phyloP scores from a whole-genome alignment of 1,140 invertebrate species.

The Reticulitermes speratus region DNA sequence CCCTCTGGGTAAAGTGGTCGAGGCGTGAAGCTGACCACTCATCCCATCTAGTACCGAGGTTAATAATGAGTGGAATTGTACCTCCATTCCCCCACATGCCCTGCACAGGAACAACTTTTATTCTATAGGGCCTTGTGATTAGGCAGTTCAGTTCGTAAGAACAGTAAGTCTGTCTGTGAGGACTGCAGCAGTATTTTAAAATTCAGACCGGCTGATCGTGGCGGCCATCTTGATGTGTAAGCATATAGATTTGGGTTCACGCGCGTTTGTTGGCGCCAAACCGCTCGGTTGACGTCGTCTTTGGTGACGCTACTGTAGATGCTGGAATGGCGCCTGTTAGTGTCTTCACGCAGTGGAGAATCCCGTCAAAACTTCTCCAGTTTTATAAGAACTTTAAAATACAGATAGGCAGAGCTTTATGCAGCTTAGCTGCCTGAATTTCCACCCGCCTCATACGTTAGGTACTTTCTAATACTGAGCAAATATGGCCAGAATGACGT shows the following conservation, averaged over 20 bases:
- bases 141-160: neutral
- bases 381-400: neutral
- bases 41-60: no score
- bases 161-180: neutral
- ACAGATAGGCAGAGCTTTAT: no score
- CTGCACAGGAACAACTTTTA: no score
- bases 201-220: neutral
- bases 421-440: no score
- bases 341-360: neutral
- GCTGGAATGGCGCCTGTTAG: neutral
- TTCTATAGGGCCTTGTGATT: neutral
- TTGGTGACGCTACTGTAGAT: neutral
- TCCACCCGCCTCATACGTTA: no score
- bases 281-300: neutral
- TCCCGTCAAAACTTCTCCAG: neutral
- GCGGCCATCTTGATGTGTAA: no score
- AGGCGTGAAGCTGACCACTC: no score
- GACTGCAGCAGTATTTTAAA: neutral
- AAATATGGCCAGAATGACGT: no score
- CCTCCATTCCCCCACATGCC: no score
- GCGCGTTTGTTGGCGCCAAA: neutral
- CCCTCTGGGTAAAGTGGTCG: no score
- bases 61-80: no score
- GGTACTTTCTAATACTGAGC: no score
- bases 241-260: neutral